Base-by-base conservation (phyloP, 2,797 vertebrate species). In the Myiotriccus ornatus region DNA sequence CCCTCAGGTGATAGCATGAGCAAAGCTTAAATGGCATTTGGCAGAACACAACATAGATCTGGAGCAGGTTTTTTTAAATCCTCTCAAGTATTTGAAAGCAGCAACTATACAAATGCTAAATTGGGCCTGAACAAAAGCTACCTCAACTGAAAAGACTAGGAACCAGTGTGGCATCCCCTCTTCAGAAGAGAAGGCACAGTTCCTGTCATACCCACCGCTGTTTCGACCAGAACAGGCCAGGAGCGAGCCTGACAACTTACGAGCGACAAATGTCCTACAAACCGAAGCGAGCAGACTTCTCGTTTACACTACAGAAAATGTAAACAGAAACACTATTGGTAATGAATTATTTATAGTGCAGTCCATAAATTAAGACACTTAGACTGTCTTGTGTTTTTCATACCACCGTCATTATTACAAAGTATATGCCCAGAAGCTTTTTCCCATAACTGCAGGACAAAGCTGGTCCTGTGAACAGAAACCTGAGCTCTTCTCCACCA, bases 331-430 rank as follows among this genome's bases (percentile, higher is more conserved):
- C n/a, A 52, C 57, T 60, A n/a, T 35, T 62, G 59, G 35, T 92
- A 85, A 92, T 87, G 46, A 87, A 85, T 87, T 94, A 83, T 85
- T 93, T 86, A 91, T 59, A 76, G 30, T 3, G 14, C 2, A 0
- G 34, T 43, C 71, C 82, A 71, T 70, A 95, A 89, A 93, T 92
- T 87, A 86, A 91, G 77, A 86, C 52, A 75, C 65, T 44, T 65
- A 83, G 92, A 69, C 69, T 25, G 19, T n/a, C 57, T 65, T 59
- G n/a, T n/a, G 50, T 71, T 91, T 86, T 87, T 79, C 64, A 69
- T 53, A 60, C 59, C 46, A 43, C 18, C 0, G 0, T 64, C 46
- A 52, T 56, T 84, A 93, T 62, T 64, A 60, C 18, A 14, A 87
- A 55, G 37, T 74, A 75, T 22, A 86, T 83, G 71, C 75, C 87